Percentiles rank a stretch among this genome's conserved stretches.
Conservation (phyloP, 2,113 vertebrate genomes). For the Garra rufa region DNA sequence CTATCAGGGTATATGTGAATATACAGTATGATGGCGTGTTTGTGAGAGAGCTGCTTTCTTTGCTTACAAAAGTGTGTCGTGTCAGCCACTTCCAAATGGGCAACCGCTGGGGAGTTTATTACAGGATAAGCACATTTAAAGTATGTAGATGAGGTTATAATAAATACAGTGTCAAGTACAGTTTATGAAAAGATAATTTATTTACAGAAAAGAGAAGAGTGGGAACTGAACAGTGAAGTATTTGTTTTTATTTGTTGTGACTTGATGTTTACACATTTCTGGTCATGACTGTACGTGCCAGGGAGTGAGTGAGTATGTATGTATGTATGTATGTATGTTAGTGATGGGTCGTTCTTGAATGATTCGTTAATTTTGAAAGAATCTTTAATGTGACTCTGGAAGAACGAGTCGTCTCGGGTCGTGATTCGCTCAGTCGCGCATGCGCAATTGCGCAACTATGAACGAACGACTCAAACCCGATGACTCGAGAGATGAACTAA, state of each 20-base stretch:
- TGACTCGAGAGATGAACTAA: no score
- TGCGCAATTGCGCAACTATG: no score
- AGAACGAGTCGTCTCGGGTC: no score
- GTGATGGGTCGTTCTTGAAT: no score
- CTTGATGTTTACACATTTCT: neutral
- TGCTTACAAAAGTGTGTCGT: neutral
- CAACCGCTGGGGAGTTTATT: slow-evolving; percentile 18
- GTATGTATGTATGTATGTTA: no score
- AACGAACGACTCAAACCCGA: no score
- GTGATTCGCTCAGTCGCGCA: no score
- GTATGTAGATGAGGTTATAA: slow-evolving; percentile 8
- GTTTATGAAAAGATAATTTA: neutral
- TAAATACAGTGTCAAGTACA: slow-evolving; percentile 17
- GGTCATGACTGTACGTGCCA: neutral
- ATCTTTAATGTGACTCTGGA: no score
- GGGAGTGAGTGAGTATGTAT: no score
- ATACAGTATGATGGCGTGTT: neutral
- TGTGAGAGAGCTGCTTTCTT: slow-evolving; percentile 2
- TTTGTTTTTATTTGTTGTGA: neutral
- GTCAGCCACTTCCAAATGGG: slow-evolving; percentile 18
- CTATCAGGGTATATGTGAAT: neutral
- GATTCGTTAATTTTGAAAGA: no score
- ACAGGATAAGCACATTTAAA: slow-evolving; percentile 12
- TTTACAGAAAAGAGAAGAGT: neutral
- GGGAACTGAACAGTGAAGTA: neutral